These are phyloP conservation scores for Aviceda subcristata DNA, from an alignment of 2,113 vertebrate genomes.

Conservation along the genomic window DNA sequence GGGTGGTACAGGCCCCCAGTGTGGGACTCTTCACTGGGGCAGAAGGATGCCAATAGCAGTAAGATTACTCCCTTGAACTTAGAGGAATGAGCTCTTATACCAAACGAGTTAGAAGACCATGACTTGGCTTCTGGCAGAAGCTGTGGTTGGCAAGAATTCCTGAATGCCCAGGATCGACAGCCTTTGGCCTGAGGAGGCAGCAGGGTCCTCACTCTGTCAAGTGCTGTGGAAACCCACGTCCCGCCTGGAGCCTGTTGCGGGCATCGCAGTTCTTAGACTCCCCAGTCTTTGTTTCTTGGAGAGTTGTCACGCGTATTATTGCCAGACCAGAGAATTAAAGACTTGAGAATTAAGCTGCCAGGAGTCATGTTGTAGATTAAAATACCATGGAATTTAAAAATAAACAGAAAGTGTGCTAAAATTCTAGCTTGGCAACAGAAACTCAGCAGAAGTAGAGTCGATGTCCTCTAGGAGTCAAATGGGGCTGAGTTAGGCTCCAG, in stretches of 20 bases:
- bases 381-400: background rate
- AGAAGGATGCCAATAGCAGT: background rate
- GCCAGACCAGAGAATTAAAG: background rate
- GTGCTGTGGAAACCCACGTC: background rate
- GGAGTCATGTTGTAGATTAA: background rate
- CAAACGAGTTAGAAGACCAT: background rate
- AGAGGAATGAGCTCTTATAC: background rate
- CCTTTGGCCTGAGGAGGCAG: accelerated
- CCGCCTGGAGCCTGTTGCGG: accelerated
- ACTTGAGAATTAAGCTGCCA: background rate
- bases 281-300: background rate
- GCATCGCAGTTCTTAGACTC: background rate
- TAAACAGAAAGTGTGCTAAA: background rate
- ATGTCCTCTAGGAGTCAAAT: background rate
- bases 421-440: background rate
- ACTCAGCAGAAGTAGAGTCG: background rate
- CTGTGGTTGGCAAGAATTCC: background rate
- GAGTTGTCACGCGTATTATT: background rate
- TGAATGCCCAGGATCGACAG: background rate
- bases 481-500: background rate
- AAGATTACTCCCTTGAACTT: background rate
- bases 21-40: background rate
- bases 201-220: background rate
- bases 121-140: background rate
- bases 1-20: background rate